phyloP scores from a whole-genome alignment of 2,888 invertebrate genomes.

The Deroplatys truncata region DNA sequence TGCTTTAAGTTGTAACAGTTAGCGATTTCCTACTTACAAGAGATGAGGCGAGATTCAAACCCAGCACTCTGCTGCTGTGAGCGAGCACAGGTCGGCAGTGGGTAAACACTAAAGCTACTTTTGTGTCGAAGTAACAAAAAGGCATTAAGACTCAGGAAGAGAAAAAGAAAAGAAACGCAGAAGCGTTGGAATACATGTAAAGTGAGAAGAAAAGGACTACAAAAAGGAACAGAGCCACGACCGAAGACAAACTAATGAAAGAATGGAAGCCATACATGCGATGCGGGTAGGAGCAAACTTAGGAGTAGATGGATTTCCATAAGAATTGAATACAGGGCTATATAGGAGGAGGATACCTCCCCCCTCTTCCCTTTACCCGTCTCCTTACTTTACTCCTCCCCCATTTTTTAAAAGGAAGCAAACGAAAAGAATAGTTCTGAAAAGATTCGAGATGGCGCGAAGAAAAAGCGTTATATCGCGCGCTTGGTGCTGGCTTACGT shows the following conservation, averaged over 20 bases:
- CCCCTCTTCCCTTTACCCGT: neutral
- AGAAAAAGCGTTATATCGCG: neutral
- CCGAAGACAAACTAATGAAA: constrained; percentile 20
- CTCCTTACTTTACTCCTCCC: neutral
- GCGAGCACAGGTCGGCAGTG: neutral
- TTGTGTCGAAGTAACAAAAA: neutral
- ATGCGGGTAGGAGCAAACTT: neutral
- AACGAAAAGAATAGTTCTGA: constrained; percentile 15
- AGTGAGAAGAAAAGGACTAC: constrained; percentile 5
- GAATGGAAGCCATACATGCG: neutral
- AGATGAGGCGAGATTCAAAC: neutral
- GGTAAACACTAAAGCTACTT: neutral
- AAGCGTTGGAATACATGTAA: neutral
- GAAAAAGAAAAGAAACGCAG: neutral
- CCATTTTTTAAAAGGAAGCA: constrained; percentile 8
- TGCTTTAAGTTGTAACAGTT: too few relatives aligned
- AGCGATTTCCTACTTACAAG: too few relatives aligned
- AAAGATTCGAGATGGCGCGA: constrained; percentile 3
- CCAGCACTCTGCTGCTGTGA: neutral
- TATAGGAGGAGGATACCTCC: neutral
- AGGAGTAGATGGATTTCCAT: constrained; percentile 23
- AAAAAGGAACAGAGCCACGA: neutral
- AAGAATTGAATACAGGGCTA: constrained; percentile 17
- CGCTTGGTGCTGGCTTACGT: neutral
- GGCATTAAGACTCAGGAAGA: neutral